Base-by-base conservation (phyloP, 2,888 invertebrate genomes). In the Spialia ferax region DNA sequence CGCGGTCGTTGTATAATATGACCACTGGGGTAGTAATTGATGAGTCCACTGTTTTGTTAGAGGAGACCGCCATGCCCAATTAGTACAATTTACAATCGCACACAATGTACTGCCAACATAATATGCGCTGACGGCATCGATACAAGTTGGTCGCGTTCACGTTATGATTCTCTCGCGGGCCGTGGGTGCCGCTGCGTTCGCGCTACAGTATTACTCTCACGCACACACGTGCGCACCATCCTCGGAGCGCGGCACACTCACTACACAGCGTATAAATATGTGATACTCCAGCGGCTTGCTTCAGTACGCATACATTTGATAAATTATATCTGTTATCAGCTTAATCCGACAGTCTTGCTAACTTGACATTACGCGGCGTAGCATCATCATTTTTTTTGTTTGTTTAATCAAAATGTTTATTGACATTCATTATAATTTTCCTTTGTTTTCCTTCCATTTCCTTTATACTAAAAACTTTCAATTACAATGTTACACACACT, bases 81-180 rank as follows among this genome's bases (percentile, higher is more conserved):
- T 93, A 93, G 91, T 85, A 89, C 87, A 91, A 91, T 93, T 92
- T 89, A 92, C 87, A 89, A 89, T 83, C 82, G 82, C 87, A 86
- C 87, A 87, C 84, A 85, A 84, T 84, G 84, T 86, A 86, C 85
- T 73, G 68, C 82, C 83, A 65, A 65, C 65, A 84, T 71, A n/a
- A n/a, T n/a, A 76, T 88, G 88, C 87, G 88, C 89, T 89, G 89
- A 88, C 91, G 87, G 88, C 86, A 88, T 89, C 83, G 87, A 86
- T 89, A 87, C 88, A 85, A 87, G 82, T 85, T 78, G 85, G 88
- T 82, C 85, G 89, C 89, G 91, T 89, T 91, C 92, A 89, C 90
- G 87, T 82, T 88, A 86, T 86, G 88, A 88, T 90, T 88, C 87
- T 85, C 87, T 85, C 84, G 85, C 83, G 82, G 76, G 76, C 80